Evolutionary conservation across 2,797 vertebrate genomes (phyloP).

Genomic region (Hipposideros larvatus): DNA sequence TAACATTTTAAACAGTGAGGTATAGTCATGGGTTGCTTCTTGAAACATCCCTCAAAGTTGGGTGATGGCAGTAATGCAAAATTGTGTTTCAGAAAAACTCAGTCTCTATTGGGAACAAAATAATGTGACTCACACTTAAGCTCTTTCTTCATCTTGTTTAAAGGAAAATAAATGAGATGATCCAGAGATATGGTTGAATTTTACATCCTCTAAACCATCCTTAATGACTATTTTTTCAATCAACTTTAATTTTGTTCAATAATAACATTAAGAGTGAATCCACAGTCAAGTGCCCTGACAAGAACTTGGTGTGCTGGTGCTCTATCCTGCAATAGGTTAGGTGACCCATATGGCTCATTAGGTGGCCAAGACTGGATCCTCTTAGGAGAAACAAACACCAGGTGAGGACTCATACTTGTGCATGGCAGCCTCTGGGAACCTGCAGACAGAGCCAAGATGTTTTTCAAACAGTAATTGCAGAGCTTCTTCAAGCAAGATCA

Average conservation of each 20-base stretch:
- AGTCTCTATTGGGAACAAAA: not conserved
- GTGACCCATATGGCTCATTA: not conserved
- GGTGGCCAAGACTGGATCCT: no score
- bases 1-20: not conserved
- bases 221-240: not conserved
- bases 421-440: not conserved
- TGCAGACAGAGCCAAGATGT: not conserved
- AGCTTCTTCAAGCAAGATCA: not conserved
- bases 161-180: not conserved
- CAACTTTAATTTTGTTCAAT: not conserved
- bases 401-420: not conserved
- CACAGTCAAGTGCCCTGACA: not conserved
- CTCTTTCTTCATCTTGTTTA: not conserved
- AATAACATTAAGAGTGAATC: not conserved
- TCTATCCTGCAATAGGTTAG: not conserved
- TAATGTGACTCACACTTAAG: not conserved
- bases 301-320: not conserved
- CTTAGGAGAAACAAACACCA: not conserved
- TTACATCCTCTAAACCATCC: not conserved
- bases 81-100: not conserved
- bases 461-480: not conserved
- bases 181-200: not conserved
- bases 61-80: not conserved
- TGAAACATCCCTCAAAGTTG: not conserved
- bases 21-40: not conserved